These are phyloP conservation scores for Ageneiosus marmoratus DNA, from an alignment of 2,113 vertebrate genomes.

Conservation along the genomic window DNA sequence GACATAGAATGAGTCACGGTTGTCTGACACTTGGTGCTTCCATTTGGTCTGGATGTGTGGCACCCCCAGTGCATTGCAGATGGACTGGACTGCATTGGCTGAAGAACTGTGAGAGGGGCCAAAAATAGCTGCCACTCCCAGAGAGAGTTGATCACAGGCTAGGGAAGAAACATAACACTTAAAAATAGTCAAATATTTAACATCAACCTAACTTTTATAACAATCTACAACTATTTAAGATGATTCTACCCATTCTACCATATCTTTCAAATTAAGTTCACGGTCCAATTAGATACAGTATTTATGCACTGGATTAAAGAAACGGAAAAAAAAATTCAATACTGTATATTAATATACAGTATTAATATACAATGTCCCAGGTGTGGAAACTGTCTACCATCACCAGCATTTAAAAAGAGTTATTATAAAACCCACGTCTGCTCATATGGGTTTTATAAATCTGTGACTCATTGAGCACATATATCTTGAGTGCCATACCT, in stretches of 20 bases:
- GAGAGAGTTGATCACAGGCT: constrained; percentile 99
- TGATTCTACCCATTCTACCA: not conserved
- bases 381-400: constrained; percentile 66
- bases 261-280: not conserved
- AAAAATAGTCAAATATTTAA: not conserved
- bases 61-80: constrained; percentile 96
- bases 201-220: not conserved
- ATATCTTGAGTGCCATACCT: constrained; percentile 75
- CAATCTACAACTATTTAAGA: not conserved
- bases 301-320: not conserved
- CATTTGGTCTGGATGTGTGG: constrained; percentile 98
- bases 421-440: constrained; percentile 42
- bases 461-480: constrained; percentile 17
- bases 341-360: constrained; percentile 24
- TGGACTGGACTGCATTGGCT: constrained; percentile 97
- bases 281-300: not conserved
- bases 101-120: constrained; percentile 98
- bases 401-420: constrained; percentile 63
- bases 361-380: constrained; percentile 39
- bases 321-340: constrained; percentile 31
- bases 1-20: constrained; percentile 96
- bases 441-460: not conserved
- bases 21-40: constrained; percentile 99
- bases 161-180: constrained; percentile 63
- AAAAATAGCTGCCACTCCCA: constrained; percentile 98